A percentile compares a stretch with the other conserved stretches of the same genome.
These are phyloP conservation scores for Globia sparganii DNA, from an alignment of 2,888 invertebrate species.

Conservation along the genomic window DNA sequence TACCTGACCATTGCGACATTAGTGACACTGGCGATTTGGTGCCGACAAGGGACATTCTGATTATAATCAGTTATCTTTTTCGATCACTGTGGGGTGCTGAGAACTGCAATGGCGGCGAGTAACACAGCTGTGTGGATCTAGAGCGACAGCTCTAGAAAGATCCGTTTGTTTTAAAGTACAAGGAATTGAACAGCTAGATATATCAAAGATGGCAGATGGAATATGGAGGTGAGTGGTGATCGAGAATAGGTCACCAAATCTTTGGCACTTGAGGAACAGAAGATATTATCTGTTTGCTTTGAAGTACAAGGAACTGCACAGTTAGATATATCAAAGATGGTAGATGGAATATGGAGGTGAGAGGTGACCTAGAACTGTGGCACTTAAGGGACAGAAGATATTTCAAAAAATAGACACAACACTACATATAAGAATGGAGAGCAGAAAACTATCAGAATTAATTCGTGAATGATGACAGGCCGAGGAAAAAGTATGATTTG, in stretches of 20 bases:
- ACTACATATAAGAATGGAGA: not conserved
- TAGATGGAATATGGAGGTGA: not conserved
- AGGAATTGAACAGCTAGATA: not conserved
- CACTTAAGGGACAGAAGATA: not conserved
- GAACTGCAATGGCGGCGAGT: not conserved
- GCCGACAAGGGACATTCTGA: conserved; percentile 27
- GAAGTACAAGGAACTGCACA: not conserved
- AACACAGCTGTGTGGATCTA: not conserved
- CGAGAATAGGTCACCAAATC: not conserved
- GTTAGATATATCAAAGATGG: not conserved
- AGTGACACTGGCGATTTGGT: conserved; percentile 65
- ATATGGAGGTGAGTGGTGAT: not conserved
- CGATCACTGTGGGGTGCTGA: conserved; percentile 14
- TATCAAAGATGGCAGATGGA: not conserved
- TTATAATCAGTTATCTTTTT: conserved; percentile 26
- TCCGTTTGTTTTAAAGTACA: not conserved
- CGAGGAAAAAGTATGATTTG: not conserved
- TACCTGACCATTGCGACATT: conserved; percentile 67
- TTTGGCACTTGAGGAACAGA: not conserved
- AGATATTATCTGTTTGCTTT: not conserved
- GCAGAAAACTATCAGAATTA: not conserved
- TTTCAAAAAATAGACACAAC: too few relatives aligned
- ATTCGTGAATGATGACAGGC: not conserved
- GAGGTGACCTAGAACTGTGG: not conserved
- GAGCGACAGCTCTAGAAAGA: not conserved